phyloP scores from a whole-genome alignment of 2,113 vertebrate species.

The Ctenomys sociabilis region DNA sequence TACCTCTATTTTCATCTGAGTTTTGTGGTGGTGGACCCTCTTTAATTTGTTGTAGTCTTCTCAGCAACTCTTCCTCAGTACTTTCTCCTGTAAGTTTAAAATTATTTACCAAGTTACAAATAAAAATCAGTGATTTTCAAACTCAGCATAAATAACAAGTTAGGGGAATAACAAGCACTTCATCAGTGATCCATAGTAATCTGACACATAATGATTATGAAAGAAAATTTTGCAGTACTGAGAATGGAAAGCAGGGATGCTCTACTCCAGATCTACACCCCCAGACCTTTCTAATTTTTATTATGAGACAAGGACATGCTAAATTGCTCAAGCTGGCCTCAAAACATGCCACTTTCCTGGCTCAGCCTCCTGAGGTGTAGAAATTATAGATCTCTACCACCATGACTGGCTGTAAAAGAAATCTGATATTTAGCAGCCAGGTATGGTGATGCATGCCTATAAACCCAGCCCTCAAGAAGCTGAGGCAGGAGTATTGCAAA shows the following conservation, averaged over 20 bases:
- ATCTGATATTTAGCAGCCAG: background rate
- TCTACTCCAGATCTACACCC: background rate
- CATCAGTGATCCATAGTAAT: background rate
- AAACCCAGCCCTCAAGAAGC: background rate
- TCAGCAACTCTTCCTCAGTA: constrained; percentile 96
- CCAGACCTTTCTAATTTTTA: background rate
- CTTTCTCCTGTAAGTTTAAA: constrained; percentile 93
- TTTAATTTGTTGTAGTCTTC: constrained; percentile 97
- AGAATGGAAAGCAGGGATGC: background rate
- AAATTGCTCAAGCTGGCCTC: background rate
- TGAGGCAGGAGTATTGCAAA: background rate
- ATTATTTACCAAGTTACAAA: constrained; percentile 81
- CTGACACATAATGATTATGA: background rate
- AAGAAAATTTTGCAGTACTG: background rate
- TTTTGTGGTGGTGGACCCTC: constrained; percentile 93
- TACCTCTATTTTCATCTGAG: constrained; percentile 92
- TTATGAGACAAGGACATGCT: background rate
- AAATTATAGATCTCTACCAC: background rate
- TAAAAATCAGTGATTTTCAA: constrained; percentile 15
- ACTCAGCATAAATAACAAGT: background rate
- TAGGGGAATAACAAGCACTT: background rate
- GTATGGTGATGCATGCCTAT: background rate
- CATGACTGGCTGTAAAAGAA: background rate
- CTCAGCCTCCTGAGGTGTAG: background rate
- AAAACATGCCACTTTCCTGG: background rate